Conservation (phyloP, 2,888 invertebrate genomes). For the Griposia aprilina region DNA sequence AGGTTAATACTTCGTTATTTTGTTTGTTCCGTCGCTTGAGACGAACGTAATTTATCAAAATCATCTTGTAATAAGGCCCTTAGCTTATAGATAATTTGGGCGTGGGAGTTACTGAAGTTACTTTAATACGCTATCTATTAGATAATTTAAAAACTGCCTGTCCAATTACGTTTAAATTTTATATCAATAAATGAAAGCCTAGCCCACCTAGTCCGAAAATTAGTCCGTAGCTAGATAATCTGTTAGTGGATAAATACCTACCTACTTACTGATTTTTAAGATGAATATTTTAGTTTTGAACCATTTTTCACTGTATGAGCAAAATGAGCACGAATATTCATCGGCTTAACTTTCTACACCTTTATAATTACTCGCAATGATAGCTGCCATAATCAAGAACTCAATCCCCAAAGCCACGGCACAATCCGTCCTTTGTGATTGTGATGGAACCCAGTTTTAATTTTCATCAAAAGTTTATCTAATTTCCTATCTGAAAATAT, state of each 20-base stretch:
- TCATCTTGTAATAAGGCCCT: constrained; percentile 44
- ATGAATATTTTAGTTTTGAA: neutral
- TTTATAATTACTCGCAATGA: constrained; percentile 22
- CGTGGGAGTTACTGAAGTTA: constrained; percentile 5
- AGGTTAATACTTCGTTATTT: constrained; percentile 57
- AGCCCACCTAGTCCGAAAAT: neutral
- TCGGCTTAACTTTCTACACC: constrained; percentile 8
- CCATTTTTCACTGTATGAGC: neutral
- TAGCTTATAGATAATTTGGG: constrained; percentile 29
- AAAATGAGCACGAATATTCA: neutral
- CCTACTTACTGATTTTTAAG: neutral
- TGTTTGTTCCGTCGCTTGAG: constrained; percentile 37
- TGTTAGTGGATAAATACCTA: neutral
- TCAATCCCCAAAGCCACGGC: constrained; percentile 37
- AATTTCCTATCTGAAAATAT: constrained; percentile 66
- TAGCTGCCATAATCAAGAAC: constrained; percentile 49
- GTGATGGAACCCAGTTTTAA: constrained; percentile 51
- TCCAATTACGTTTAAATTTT: neutral
- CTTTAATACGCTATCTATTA: constrained; percentile 1
- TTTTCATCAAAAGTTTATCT: constrained; percentile 64
- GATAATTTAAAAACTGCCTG: neutral
- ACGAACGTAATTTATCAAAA: constrained; percentile 49
- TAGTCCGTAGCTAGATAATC: neutral
- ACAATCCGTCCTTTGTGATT: constrained; percentile 55
- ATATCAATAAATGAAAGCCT: neutral